These are phyloP conservation scores for Limnephilus lunatus DNA, from an alignment of 2,888 invertebrate genomes.

Conservation along the genomic window DNA sequence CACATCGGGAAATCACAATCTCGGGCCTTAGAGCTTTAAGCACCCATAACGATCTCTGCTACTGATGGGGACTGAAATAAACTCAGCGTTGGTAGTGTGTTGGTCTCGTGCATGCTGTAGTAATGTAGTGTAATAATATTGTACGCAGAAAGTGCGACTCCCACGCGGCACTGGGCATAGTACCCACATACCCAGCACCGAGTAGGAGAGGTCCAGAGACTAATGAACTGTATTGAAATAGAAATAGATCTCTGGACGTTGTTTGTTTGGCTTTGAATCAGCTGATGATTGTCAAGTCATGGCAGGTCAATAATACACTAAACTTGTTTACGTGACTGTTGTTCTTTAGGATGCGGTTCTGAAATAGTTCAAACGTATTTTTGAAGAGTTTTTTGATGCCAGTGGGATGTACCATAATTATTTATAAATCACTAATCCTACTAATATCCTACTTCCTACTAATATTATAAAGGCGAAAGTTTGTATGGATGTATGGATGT, in stretches of 20 bases:
- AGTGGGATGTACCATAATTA: no score
- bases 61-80: background rate
- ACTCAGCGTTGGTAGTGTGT: background rate
- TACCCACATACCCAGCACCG: background rate
- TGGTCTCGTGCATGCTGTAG: background rate
- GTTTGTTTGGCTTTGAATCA: background rate
- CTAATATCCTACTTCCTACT: no score
- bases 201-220: background rate
- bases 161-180: background rate
- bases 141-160: background rate
- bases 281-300: background rate
- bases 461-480: no score
- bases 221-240: constrained; percentile 3
- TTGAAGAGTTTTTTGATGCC: no score
- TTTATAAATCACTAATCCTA: no score
- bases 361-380: no score
- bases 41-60: background rate
- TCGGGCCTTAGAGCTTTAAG: background rate
- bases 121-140: background rate
- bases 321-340: background rate
- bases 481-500: no score
- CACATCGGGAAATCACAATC: background rate
- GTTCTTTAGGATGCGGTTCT: background rate
- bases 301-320: background rate
- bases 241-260: constrained; percentile 4